Evolutionary conservation across 1,140 invertebrate species (phyloP), one percentile per base, ranked within the genome.

Genomic region (Anastrepha obliqua): DNA sequence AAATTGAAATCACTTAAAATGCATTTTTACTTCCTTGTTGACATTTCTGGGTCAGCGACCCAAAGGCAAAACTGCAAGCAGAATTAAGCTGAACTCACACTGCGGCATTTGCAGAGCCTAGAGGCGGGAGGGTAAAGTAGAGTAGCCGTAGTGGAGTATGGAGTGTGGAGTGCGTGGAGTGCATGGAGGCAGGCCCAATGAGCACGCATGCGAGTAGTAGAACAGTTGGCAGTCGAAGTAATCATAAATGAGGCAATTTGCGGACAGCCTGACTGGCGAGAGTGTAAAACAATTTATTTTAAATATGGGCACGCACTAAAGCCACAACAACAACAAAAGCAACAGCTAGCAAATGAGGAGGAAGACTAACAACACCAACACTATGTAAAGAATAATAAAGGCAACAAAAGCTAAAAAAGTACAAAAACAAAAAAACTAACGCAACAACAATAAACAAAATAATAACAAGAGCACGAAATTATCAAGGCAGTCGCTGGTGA

Each of bases 11-110:
- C 85, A 86, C 85, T 86, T 86, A 86, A 86, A 62, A 86, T 42
- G 59, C 89, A 91, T 91, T 91, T 90, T 91, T 91, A 92, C 89
- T 92, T 92, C 89, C 90, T 90, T 89, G 87, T 92, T 92, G 91
- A 92, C 91, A 92, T 92, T 92, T 92, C 91, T 92, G 91, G 91
- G 91, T 92, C 91, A 92, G 91, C 90, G 91, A 92, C 91, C 91
- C 91, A 92, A 90, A 89, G 29, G 85, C 85, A 81, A 81, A 81
- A 29, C 44, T 17, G 9, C 74, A 81, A 81, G 74, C 74, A n/a
- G 42, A 81, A 81, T 81, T 81, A 81, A 81, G 74, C 74, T 81
- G 67, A 39, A 47, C 67, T 74, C 67, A n/a, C 15, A 62, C 64
- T 67, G n/a, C 11, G 60, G 60, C 60, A n/a, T 13, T 4, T 62